Evolutionary conservation across 2,113 vertebrate species (phyloP).

Genomic region (Mus spicilegus): DNA sequence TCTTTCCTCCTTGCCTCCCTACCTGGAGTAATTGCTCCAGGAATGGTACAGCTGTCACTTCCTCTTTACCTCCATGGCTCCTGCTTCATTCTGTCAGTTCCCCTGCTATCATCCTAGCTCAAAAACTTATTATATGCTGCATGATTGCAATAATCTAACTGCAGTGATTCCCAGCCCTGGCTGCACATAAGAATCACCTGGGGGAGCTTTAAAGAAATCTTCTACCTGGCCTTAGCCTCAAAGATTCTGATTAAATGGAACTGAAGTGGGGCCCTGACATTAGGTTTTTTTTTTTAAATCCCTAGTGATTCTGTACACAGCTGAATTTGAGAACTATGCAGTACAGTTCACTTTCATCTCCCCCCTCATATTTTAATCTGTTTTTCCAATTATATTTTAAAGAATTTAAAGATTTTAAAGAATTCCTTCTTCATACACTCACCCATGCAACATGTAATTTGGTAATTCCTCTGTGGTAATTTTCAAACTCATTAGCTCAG

Average conservation of each 20-base stretch:
- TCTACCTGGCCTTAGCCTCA: slow-evolving; percentile 58
- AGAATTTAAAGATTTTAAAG: neutral
- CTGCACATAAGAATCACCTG: slow-evolving; percentile 71
- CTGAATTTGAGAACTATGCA: neutral
- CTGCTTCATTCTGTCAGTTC: slow-evolving; percentile 50
- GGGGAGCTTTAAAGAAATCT: slow-evolving; percentile 49
- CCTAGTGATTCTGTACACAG: neutral
- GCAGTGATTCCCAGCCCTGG: slow-evolving; percentile 67
- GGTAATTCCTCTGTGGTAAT: slow-evolving; percentile 42
- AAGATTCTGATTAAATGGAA: slow-evolving; percentile 69
- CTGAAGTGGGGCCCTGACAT: neutral
- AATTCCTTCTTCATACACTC: neutral
- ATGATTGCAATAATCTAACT: slow-evolving; percentile 75
- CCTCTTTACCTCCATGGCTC: neutral
- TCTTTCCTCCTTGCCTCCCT: neutral
- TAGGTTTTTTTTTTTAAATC: neutral
- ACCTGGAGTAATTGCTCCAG: slow-evolving; percentile 32
- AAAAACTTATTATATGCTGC: slow-evolving; percentile 79
- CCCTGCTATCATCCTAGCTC: slow-evolving; percentile 63
- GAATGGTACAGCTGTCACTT: neutral
- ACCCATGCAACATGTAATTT: slow-evolving; percentile 46
- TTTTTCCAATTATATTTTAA: slow-evolving; percentile 36
- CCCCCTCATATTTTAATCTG: slow-evolving; percentile 43
- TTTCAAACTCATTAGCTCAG: slow-evolving; percentile 52
- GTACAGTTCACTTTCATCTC: neutral